Base-by-base conservation (phyloP, 1,140 invertebrate species). In the Tetramorium alpestre region DNA sequence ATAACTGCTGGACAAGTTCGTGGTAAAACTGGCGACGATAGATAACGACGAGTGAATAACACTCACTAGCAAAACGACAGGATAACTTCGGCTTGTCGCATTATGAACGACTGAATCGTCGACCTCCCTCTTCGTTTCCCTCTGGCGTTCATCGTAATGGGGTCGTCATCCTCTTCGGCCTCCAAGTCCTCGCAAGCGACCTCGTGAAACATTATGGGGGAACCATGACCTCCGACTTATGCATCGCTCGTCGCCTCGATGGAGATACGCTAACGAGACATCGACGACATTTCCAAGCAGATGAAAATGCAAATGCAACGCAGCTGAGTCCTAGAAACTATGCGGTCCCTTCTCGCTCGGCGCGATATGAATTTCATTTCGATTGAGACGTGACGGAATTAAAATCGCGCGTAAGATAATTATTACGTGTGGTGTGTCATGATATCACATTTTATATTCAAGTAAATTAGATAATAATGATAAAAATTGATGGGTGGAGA, bases 261-360 rank as follows among this genome's bases (percentile, higher is more conserved):
- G 69, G 7, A 89, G 88, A 89, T 89, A 89, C 76, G 85, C 70
- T 89, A 89, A 89, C 88, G 88, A 89, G 88, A 89, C 88, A 89
- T 89, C 88, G 88, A 81, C 88, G 88, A 89, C 84, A 58, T 72
- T 89, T 58, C 75, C 82, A 44, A 6, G 60, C 47, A 47, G 33
- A 82, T 84, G 87, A 87, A 87, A 75, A 88, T 60, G 64, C 25
- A 75, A 77, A 85, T 58, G 77, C 54, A 44, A 8, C 4, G 13
- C 16, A 25, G 22, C 2, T 44, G 51, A 72, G 70, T 77, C 38
- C 69, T 56, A 56, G 65, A 47, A 69, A 69, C 67, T 60, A 22
- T 33, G 51, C 80, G 80, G 7, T 47, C 18, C 47, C 16, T 56
- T 3, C 49, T 41, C 22, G 54, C 78, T 58, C 69, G 38, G 22